Evolutionary conservation across 2,888 invertebrate species (phyloP), one percentile per base, ranked within the genome.

Genomic region (Tenthredo scrophulariae): DNA sequence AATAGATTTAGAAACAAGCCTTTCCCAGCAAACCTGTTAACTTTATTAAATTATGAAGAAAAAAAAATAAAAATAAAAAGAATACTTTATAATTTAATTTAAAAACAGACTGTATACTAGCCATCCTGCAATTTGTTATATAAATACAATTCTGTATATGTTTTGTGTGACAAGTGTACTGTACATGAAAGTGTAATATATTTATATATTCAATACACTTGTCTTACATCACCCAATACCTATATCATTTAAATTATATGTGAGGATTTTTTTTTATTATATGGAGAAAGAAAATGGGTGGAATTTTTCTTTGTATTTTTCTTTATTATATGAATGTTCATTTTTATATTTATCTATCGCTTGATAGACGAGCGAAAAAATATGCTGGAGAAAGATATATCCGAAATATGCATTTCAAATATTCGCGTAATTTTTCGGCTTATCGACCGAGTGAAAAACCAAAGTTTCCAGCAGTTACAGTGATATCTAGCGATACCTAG

Each of bases 121-220:
- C 26, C 4, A 62, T 2, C 5, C 37, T 37, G 70, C n/a, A 70
- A 70, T 37, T n/a, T 33, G 18, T 70, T 70, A 18, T 70, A 33
- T 33, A 70, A 37, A 70, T 37, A 70, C 37, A 37, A 37, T 70
- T 33, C n/a, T 37, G 29, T 37, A 5, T 29, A 37, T 37, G 70
- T 70, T 90, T 88, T 90, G 89, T 91, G 89, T 88, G 88, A 88
- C 86, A 88, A 89, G 86, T 91, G 90, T 91, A 91, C 89, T 91
- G 88, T 89, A 89, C 89, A 89, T 89, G 88, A 90, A 90, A 90
- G 89, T 90, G 75, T 89, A 89, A 54, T 79, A 79, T 79, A 79
- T 79, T 54, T 54, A 89, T 88, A 88, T 89, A 89, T 88, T 87
- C 88, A 86, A 84, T 87, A 88, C 89, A 89, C 75, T 46, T 46